Base-by-base conservation (phyloP, 2,888 invertebrate genomes). In the Melieria crassipennis region DNA sequence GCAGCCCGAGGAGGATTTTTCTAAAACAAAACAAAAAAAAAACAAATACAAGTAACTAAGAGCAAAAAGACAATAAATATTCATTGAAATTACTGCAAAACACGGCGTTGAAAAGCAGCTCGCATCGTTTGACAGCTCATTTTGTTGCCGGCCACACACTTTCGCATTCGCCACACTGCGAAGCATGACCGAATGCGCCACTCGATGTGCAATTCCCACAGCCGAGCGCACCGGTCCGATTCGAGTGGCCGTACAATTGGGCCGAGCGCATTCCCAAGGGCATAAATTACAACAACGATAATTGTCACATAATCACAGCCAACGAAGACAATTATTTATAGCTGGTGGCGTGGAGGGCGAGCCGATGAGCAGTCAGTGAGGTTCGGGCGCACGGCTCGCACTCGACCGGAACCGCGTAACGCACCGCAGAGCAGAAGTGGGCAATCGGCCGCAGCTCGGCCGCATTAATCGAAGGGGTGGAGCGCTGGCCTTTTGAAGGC, bases 1-100 rank as follows among this genome's bases (percentile, higher is more conserved):
- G 76, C 85, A 85, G 63, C 82, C 84, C 71, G 84, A 74, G 48
- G 85, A 77, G 16, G 85, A 84, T 82, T 85, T 85, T 75, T 85
- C 85, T 85, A 79, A 57, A 79, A 79, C 16, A n/a, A 70, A 70
- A 69, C 46, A 66, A 30, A 30, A 30, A 30, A 30, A 30, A 30
- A 30, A 30, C 62, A 70, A 66, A 70, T 52, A 70, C 55, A 56
- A 70, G 52, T 45, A 45, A 66, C 9, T 43, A 74, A 62, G 58
- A 66, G 67, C 62, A 43, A 64, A 75, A 16, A 73, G 60, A 42
- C 43, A 42, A 43, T 13, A 47, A 55, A 64, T n/a, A 60, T n/a
- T 9, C 7, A 60, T 60, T 58, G 5, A 30, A 58, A 47, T 13
- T 6, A 65, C 13, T 50, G 11, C 47, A 30, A 63, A 43, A 43